Evolutionary conservation across 2,888 invertebrate species (phyloP).

Genomic region (Troides oblongomaculatus): DNA sequence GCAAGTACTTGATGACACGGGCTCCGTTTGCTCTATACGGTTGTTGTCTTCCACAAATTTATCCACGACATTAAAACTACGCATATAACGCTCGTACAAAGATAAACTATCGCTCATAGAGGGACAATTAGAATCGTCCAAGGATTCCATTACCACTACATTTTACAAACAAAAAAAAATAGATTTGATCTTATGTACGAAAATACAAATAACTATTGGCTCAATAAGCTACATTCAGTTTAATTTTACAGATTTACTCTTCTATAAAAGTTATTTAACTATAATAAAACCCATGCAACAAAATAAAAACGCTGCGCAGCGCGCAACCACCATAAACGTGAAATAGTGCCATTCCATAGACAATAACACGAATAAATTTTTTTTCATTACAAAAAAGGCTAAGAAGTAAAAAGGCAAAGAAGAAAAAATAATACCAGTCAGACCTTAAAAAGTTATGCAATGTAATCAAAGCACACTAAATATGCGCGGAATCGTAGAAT

Average conservation of each 20-base stretch:
- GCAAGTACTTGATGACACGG: conserved; percentile 41
- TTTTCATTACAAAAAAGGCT: not conserved
- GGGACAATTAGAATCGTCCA: conserved; percentile 71
- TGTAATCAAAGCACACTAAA: too few relatives aligned
- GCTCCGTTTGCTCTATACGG: conserved; percentile 38
- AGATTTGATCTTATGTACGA: not conserved
- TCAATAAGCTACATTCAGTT: not conserved
- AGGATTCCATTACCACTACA: conserved; percentile 73
- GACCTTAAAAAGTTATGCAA: too few relatives aligned
- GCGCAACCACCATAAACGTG: conserved; percentile 3
- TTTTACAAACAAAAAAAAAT: conserved; percentile 34
- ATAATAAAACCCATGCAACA: not conserved
- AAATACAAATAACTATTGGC: not conserved
- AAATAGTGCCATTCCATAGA: not conserved
- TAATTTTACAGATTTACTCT: not conserved
- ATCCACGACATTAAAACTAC: conserved; percentile 70
- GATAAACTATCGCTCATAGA: conserved; percentile 74
- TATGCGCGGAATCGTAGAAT: too few relatives aligned
- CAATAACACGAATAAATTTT: not conserved
- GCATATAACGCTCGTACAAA: conserved; percentile 70
- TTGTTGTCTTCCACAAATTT: conserved; percentile 49
- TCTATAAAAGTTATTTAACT: not conserved
- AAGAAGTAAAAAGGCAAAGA: not conserved
- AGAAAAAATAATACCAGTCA: too few relatives aligned
- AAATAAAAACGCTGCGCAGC: conserved; percentile 1